Percentiles rank a stretch among this genome's conserved stretches.
These are phyloP conservation scores for Lycaena phlaeas DNA, from an alignment of 2,888 invertebrate genomes.

Conservation along the genomic window DNA sequence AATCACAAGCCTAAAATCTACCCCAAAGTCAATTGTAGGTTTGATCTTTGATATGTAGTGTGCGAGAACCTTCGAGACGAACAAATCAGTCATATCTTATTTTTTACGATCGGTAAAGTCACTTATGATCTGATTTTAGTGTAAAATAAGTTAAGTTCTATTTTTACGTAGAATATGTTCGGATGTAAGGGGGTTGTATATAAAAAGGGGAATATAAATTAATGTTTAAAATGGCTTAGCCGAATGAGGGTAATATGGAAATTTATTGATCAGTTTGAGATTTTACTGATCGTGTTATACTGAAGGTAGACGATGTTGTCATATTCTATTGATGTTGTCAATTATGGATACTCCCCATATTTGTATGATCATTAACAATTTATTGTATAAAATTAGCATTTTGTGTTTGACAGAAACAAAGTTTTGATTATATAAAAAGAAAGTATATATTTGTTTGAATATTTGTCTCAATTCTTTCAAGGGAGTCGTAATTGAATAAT, in stretches of 20 bases:
- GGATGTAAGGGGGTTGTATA: not conserved
- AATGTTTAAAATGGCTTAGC: slow-evolving; percentile 1
- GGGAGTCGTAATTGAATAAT: slow-evolving; percentile 3
- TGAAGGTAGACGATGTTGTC: not conserved
- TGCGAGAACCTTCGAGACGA: not conserved
- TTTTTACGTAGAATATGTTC: not conserved
- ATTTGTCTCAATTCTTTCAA: too few species aligned
- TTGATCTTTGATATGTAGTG: too few species aligned
- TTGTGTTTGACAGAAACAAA: too few species aligned
- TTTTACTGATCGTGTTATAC: slow-evolving; percentile 17
- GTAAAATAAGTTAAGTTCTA: slow-evolving; percentile 4
- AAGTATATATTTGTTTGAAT: too few species aligned
- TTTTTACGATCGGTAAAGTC: slow-evolving; percentile 17
- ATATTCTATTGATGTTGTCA: slow-evolving; percentile 7
- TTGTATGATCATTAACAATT: not conserved
- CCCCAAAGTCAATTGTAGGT: too few species aligned
- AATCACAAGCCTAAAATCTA: too few species aligned
- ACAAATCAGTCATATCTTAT: slow-evolving; percentile 7
- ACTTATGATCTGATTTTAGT: slow-evolving; percentile 11
- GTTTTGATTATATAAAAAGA: too few species aligned
- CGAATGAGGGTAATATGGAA: slow-evolving; percentile 10
- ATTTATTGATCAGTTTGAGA: slow-evolving; percentile 13
- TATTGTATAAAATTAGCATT: too few species aligned
- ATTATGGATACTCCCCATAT: slow-evolving; percentile 13
- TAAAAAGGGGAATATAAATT: not conserved